Conservation (phyloP, 2,888 invertebrate species). For the Unio pictorum region DNA sequence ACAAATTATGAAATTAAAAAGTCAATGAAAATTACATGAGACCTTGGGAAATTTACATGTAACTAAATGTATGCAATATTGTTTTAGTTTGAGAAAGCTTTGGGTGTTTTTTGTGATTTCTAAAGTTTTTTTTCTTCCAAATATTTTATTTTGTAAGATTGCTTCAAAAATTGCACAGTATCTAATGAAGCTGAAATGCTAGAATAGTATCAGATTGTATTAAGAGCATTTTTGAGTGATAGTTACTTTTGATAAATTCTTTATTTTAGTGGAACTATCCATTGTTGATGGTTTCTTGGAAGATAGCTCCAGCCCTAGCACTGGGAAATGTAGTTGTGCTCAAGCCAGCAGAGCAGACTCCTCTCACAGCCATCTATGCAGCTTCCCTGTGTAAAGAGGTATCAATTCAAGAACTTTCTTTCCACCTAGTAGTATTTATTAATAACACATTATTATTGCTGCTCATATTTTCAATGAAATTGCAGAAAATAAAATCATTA, state of each 20-base stretch:
- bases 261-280: constrained; percentile 71
- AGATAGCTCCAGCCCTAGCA: constrained; percentile 68
- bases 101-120: no score
- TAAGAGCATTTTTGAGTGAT: neutral
- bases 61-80: no score
- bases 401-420: neutral
- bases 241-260: neutral
- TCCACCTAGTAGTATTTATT: no score
- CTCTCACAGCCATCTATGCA: constrained; percentile 67
- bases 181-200: neutral
- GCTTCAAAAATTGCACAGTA: neutral
- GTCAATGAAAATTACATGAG: no score
- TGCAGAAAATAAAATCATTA: no score
- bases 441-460: no score
- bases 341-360: constrained; percentile 71
- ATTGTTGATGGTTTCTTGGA: constrained; percentile 59
- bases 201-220: neutral
- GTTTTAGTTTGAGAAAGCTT: no score
- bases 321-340: constrained; percentile 66
- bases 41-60: no score
- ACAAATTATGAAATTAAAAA: no score
- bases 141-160: no score
- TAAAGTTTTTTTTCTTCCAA: no score
- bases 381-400: constrained; percentile 65
- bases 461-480: no score